Base-by-base conservation (phyloP, 2,888 invertebrate genomes). In the Anagyrus pseudococci region DNA sequence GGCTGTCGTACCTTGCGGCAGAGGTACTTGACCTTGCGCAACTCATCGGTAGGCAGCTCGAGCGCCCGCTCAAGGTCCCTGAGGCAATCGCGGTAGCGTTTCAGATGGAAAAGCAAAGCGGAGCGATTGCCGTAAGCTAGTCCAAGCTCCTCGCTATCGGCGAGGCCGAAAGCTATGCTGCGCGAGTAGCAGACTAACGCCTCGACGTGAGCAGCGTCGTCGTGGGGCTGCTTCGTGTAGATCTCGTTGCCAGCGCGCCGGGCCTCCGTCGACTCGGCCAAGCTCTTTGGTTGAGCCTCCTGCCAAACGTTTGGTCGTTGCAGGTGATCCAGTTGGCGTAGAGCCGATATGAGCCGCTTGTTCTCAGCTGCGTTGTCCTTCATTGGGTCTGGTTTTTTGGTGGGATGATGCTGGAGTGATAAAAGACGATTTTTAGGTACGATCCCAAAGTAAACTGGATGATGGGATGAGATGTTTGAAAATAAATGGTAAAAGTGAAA, bases 51-150 rank as follows among this genome's bases (percentile, higher is more conserved):
- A 0, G 58, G 37, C 10, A 52, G 10, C 4, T 19, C 4, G 2
- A 64, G 23, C 0, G 62, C 62, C 10, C 52, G 26, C 8, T 66
- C 56, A 1, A 66, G 0, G 13, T 66, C 66, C 0, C 6, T 6
- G 1, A 66, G 4, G 4, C 41, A 25, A 2, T 59, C 62, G 0
- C 17, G n/a, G 29, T 57, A 57, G n/a, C 49, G 58, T 1, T 26
- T 17, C 1, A 66, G 22, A 17, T 66, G 66, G 15, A 10, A 19
- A 2, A 66, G 47, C 3, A 57, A 25, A 1, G 62, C 62, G 1
- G 66, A 66, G 15, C 66, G 23, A 43, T 66, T 62, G 6, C 62
- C 62, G 37, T 59, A 57, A 1, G 62, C 66, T 2, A 66, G 29
- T 0, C 23, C 62, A 1, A 66, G 49, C 4, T 59, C 61, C 6